Base-by-base conservation (phyloP, 2,888 invertebrate species). In the Lithophane semibrunnea region DNA sequence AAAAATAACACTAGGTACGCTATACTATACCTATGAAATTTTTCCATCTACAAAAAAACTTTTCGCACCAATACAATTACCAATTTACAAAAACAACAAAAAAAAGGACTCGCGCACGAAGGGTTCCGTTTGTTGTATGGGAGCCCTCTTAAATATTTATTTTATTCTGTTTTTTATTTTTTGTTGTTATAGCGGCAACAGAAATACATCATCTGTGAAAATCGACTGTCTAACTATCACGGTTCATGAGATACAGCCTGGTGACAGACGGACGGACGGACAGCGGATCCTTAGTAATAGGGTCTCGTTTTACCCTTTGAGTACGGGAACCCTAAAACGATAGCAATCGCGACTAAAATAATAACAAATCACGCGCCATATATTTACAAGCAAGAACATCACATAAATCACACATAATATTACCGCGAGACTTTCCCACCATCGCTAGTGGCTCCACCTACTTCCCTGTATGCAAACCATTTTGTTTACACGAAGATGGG, bases 401-500 rank as follows among this genome's bases (percentile, higher is more conserved):
- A 37, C 56, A 77, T 83, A 77, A 80, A 85, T 86, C 87, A 77
- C n/a, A 65, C 13, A 63, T 71, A 69, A 76, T 85, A 78, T 82
- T 79, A 74, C 74, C 63, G 24, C 73, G 42, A 56, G 85, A 73
- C 66, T 74, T 74, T 79, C 60, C 86, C 70, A 42, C 60, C 56
- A 58, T 37, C 65, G 49, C 60, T 47, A 64, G 75, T 83, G 75
- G 72, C 83, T 73, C 73, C 86, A 80, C 75, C 82, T 84, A 83
- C 77, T 66, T 77, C 73, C 76, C 82, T 42, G 71, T 89, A 90
- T 90, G 90, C 90, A 89, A 90, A 91, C 87, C 83, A 88, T 90
- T 90, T 89, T 88, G 86, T 91, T 90, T 90, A 90, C 89, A 88
- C 85, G 74, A 76, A 83, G 85, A 84, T 66, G 77, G 64, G 76